A percentile compares a stretch with the other conserved stretches of the same genome.
These are phyloP conservation scores for Clepsis dumicolana DNA, from an alignment of 2,888 invertebrate genomes.

Conservation along the genomic window DNA sequence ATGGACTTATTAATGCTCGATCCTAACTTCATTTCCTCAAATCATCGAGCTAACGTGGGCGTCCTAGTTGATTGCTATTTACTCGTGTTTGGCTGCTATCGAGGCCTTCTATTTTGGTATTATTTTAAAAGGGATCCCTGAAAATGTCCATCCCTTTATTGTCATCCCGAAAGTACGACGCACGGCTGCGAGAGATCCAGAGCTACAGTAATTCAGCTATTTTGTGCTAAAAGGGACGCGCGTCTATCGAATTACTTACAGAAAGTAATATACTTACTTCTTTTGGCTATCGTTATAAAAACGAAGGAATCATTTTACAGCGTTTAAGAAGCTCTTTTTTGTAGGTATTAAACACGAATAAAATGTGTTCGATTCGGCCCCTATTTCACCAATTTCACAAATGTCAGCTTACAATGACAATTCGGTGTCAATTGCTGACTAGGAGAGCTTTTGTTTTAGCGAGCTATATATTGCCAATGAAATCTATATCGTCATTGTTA, in stretches of 20 bases:
- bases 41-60: too few species aligned
- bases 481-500: too few species aligned
- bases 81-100: too few species aligned
- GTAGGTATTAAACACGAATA: neutral
- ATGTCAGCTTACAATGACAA: too few species aligned
- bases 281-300: constrained; percentile 27
- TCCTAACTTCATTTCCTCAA: too few species aligned
- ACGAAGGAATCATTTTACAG: constrained; percentile 29
- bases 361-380: too few species aligned
- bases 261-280: constrained; percentile 38
- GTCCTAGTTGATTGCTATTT: too few species aligned
- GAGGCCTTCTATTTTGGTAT: neutral
- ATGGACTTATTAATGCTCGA: too few species aligned
- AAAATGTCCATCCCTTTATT: constrained; percentile 18
- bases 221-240: constrained; percentile 20
- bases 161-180: constrained; percentile 9
- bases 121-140: neutral
- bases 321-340: constrained; percentile 2
- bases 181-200: neutral
- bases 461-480: too few species aligned
- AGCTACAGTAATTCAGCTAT: constrained; percentile 28
- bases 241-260: constrained; percentile 36
- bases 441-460: too few species aligned
- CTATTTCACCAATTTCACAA: too few species aligned
- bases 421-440: too few species aligned